phyloP scores from a whole-genome alignment of 2,797 vertebrate genomes.

The Gymnoscopelus braueri region DNA sequence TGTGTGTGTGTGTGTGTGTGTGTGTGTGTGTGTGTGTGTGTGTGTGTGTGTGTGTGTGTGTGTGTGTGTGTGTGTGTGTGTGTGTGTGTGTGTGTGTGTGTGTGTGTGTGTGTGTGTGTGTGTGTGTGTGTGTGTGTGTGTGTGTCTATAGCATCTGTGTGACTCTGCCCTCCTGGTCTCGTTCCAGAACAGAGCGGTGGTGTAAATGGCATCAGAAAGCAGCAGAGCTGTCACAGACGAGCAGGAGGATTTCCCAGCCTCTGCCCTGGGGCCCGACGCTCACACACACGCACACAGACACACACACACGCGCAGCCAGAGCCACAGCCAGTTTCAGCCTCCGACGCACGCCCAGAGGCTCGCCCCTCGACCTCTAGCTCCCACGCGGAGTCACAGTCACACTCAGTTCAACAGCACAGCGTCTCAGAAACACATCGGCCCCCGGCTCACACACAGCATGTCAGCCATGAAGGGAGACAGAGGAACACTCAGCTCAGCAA shows the following conservation, averaged over 20 bases:
- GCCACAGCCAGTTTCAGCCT: slow-evolving; percentile 72
- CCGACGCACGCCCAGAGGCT: slow-evolving; percentile 65
- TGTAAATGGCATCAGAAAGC: slow-evolving; percentile 75
- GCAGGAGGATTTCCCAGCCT: slow-evolving; percentile 66
- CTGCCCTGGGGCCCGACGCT: slow-evolving; percentile 38
- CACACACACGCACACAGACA: slow-evolving; percentile 25
- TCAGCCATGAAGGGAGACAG: slow-evolving; percentile 80
- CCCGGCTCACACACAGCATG: slow-evolving; percentile 72
- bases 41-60: neutral
- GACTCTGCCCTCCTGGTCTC: slow-evolving; percentile 63
- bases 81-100: slow-evolving; percentile 38
- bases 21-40: neutral
- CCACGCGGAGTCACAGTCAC: slow-evolving; percentile 72
- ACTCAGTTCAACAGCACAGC: slow-evolving; percentile 66
- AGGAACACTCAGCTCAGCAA: slow-evolving; percentile 58
- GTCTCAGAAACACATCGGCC: slow-evolving; percentile 61
- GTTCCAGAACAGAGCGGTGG: slow-evolving; percentile 69
- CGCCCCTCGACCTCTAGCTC: slow-evolving; percentile 56
- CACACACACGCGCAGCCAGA: slow-evolving; percentile 66
- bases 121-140: slow-evolving; percentile 11
- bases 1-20: slow-evolving; percentile 2
- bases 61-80: neutral
- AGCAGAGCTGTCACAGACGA: slow-evolving; percentile 67
- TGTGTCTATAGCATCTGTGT: slow-evolving; percentile 17
- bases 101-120: slow-evolving; percentile 1